A percentile compares a stretch with the other conserved stretches of the same genome.
These are phyloP conservation scores for Anser brachyrhynchus DNA, from an alignment of 2,113 vertebrate species.

Conservation along the genomic window DNA sequence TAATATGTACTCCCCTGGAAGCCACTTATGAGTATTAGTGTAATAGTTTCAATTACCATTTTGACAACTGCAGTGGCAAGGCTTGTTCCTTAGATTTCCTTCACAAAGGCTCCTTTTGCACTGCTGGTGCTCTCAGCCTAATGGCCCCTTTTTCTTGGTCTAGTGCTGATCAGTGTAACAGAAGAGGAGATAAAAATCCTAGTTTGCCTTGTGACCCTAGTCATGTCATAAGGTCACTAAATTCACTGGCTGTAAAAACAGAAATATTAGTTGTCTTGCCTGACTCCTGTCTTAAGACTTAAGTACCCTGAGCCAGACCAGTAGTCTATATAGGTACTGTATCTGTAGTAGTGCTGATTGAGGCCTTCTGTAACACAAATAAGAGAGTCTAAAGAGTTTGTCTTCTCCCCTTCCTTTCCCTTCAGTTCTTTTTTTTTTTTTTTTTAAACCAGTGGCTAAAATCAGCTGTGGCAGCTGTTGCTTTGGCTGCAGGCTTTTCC, in stretches of 20 bases:
- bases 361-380: neutral
- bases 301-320: neutral
- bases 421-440: neutral
- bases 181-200: neutral
- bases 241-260: neutral
- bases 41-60: neutral
- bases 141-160: neutral
- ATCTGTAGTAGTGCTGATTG: neutral
- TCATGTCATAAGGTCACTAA: neutral
- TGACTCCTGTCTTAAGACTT: neutral
- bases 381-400: neutral
- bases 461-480: neutral
- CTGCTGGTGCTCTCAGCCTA: neutral
- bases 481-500: slow-evolving; percentile 24
- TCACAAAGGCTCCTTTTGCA: neutral
- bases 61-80: neutral
- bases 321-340: neutral
- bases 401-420: neutral
- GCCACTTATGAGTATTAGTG: neutral
- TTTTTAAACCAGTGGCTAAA: neutral
- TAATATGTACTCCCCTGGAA: neutral
- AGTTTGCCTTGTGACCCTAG: neutral
- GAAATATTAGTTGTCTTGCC: neutral
- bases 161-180: neutral
- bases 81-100: neutral